A percentile compares a stretch with the other conserved stretches of the same genome.
These are phyloP conservation scores for Drosophila maculinotata DNA, from an alignment of 2,888 invertebrate genomes.

Conservation along the genomic window DNA sequence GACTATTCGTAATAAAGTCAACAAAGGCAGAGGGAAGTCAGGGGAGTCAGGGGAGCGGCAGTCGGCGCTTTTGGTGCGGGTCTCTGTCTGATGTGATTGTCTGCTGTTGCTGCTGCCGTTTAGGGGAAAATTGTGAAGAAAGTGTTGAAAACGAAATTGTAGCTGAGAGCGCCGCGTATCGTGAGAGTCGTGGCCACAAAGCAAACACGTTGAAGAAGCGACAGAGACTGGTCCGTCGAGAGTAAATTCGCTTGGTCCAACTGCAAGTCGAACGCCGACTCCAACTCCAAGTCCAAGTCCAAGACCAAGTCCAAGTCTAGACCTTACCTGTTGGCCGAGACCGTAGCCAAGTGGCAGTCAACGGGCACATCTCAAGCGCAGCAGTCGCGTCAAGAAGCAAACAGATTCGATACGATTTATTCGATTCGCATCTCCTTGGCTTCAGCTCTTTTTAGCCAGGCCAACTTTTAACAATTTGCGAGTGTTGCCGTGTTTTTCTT, in stretches of 20 bases:
- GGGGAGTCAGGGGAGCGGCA: too few relatives aligned
- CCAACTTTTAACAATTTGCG: slow-evolving; percentile 62
- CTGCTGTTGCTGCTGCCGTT: slow-evolving; percentile 40
- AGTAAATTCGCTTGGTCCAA: slow-evolving; percentile 35
- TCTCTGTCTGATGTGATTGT: slow-evolving; percentile 26
- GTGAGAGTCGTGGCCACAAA: slow-evolving; percentile 48
- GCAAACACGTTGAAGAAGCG: slow-evolving; percentile 73
- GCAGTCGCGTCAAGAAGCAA: slow-evolving; percentile 61
- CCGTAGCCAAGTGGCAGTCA: slow-evolving; percentile 66
- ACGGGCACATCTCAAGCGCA: slow-evolving; percentile 74
- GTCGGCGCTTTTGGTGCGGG: slow-evolving; percentile 50
- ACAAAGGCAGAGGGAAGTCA: slow-evolving; percentile 19
- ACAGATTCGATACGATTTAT: slow-evolving; percentile 14
- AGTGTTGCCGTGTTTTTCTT: slow-evolving; percentile 45
- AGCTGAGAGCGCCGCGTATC: slow-evolving; percentile 65
- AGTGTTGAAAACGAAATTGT: slow-evolving; percentile 81
- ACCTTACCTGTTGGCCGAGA: slow-evolving; percentile 74
- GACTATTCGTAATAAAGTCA: slow-evolving; percentile 72
- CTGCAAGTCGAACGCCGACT: neutral
- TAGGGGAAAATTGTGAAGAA: slow-evolving; percentile 79
- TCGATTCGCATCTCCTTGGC: slow-evolving; percentile 35
- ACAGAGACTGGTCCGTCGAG: slow-evolving; percentile 57
- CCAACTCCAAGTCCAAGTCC: slow-evolving; percentile 14
- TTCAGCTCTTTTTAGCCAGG: slow-evolving; percentile 35
- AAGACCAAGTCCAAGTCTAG: slow-evolving; percentile 34